Evolutionary conservation across 1,140 invertebrate species (phyloP).

Genomic region (Pseudomyrmex cubaensis): DNA sequence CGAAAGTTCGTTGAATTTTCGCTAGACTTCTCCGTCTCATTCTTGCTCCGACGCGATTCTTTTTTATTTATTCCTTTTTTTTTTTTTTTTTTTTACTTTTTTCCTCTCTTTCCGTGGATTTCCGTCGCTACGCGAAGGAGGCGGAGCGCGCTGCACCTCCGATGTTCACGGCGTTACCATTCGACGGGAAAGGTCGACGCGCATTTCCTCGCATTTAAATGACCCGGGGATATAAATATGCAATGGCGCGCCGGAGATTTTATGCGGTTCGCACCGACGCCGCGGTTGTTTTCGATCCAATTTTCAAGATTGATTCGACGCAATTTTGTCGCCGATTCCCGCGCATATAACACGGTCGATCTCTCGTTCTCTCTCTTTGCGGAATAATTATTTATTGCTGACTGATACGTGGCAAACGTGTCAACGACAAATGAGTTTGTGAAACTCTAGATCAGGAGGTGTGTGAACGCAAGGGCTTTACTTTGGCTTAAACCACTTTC

Average conservation of each 20-base stretch:
- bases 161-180: conserved; percentile 8
- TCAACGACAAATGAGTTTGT: neutral
- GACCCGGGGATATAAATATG: conserved; percentile 75
- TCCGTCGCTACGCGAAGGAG: conserved; percentile 52
- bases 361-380: too few relatives aligned
- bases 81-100: neutral
- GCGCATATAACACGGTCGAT: conserved; percentile 20
- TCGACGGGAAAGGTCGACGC: conserved; percentile 58
- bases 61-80: neutral
- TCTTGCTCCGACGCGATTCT: neutral
- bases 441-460: neutral
- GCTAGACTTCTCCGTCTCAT: conserved; percentile 39
- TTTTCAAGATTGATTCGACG: conserved; percentile 77
- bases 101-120: neutral
- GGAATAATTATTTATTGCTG: too few relatives aligned
- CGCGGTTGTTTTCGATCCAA: conserved; percentile 70
- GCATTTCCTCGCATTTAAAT: conserved; percentile 73
- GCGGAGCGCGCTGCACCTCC: conserved; percentile 12
- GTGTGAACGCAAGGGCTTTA: neutral
- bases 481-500: neutral
- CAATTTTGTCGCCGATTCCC: conserved; percentile 45
- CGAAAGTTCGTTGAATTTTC: conserved; percentile 52
- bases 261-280: conserved; percentile 45
- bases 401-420: too few relatives aligned
- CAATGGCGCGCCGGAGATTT: conserved; percentile 65